Base-by-base conservation (phyloP, 2,113 vertebrate genomes). In the Noctilio leporinus region DNA sequence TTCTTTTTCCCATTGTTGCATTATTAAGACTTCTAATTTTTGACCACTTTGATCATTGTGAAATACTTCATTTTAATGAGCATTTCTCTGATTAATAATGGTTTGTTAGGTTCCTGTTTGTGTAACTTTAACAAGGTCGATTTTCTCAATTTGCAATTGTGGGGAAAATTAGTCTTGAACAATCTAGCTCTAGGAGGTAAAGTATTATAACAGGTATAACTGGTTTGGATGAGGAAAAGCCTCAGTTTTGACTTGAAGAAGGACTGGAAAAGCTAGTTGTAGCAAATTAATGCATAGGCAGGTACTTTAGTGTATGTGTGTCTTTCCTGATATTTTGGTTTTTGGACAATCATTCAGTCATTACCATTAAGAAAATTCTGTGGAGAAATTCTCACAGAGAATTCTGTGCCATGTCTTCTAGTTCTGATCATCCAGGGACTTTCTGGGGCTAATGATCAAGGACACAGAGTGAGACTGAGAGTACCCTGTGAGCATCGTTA, bases 191-290 rank as follows among this genome's bases (percentile, higher is more conserved):
- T 40, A 62, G 51, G 49, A 82, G 64, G 55, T n/a, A 47, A 62
- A 78, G 78, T 40, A 55, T 67, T 51, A 4, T n/a, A 95, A 76
- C 94, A 96, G 83, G 96, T 93, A 59, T 73, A 89, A 97, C 96
- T 94, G 86, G 96, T 97, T 95, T 90, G 35, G 33, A 81, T 80
- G n/a, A 94, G 91, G 65, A 96, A 96, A 92, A 86, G 49, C 11
- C 82, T 38, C 47, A 49, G n/a, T n/a, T n/a, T n/a, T n/a, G n/a
- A n/a, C n/a, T n/a, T n/a, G n/a, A n/a, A n/a, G n/a, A n/a, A n/a
- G n/a, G n/a, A n/a, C n/a, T n/a, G n/a, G n/a, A n/a, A 93, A 95
- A 80, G 64, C 86, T 75, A 65, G 93, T 49, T 59, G 9, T 28
- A n/a, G 51, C 55, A 83, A 72, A 80, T 28, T 19, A 89, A 53